phyloP scores from a whole-genome alignment of 2,888 invertebrate species.

The Athalia circularis region DNA sequence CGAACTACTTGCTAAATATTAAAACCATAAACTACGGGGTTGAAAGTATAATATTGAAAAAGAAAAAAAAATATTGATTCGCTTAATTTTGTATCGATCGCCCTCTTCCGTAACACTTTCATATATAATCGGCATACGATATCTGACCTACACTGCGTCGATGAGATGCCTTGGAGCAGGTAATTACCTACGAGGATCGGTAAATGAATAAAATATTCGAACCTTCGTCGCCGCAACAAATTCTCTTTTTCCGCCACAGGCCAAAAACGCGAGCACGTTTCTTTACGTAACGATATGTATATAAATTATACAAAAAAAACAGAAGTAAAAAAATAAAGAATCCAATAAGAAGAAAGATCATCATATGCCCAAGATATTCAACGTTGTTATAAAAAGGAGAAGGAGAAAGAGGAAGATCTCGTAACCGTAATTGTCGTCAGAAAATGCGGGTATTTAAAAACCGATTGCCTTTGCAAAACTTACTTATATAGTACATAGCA shows the following conservation, averaged over 20 bases:
- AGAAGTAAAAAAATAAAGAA: neutral
- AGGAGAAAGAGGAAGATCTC: too few relatives aligned
- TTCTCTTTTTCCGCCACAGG: neutral
- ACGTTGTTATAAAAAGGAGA: too few relatives aligned
- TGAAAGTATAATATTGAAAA: neutral
- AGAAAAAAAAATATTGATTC: neutral
- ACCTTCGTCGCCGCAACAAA: neutral
- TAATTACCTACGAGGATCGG: neutral
- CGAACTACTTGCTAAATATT: too few relatives aligned
- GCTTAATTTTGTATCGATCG: neutral
- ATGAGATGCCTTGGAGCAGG: neutral
- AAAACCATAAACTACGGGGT: neutral
- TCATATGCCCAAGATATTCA: neutral
- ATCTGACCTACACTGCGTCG: neutral
- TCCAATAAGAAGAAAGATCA: neutral
- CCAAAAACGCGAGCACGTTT: neutral
- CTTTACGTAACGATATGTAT: neutral
- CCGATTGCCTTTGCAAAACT: constrained; percentile 29
- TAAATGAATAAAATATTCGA: constrained; percentile 19
- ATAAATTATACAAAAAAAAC: neutral
- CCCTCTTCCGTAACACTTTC: neutral
- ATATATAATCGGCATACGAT: too few relatives aligned
- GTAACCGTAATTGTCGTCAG: too few relatives aligned
- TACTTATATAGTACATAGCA: neutral
- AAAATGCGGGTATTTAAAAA: constrained; percentile 23